Conservation (phyloP, 1,140 invertebrate species). For the Anastrepha obliqua region DNA sequence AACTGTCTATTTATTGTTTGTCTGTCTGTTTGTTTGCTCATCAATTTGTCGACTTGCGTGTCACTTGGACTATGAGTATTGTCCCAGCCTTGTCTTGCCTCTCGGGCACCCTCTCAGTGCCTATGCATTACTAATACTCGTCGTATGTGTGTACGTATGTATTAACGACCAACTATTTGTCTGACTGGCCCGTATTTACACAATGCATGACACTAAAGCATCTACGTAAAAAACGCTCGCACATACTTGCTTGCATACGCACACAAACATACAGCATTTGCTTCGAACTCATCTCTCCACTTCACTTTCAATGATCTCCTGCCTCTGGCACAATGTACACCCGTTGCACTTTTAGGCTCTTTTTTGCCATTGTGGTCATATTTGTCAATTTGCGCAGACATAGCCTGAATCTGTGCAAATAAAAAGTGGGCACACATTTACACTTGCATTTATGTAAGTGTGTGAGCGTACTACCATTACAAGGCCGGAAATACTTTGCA, state of each 20-base stretch:
- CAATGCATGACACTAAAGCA: constrained; percentile 44
- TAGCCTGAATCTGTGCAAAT: constrained; percentile 36
- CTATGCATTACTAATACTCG: neutral
- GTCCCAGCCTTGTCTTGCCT: neutral
- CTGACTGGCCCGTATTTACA: constrained; percentile 45
- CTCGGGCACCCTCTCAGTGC: neutral
- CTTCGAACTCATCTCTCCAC: neutral
- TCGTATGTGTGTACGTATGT: neutral
- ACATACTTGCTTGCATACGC: neutral
- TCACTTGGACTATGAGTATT: neutral
- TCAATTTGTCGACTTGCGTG: constrained; percentile 52
- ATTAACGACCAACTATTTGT: constrained; percentile 38
- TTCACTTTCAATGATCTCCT: constrained; percentile 17
- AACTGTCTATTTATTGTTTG: constrained; percentile 8
- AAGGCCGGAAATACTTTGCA: neutral
- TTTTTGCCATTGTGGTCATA: constrained; percentile 28
- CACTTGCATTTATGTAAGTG: neutral
- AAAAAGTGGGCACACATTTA: constrained; percentile 3
- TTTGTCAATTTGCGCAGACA: constrained; percentile 50
- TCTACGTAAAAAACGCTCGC: neutral
- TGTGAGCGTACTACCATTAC: neutral
- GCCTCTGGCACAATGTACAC: neutral
- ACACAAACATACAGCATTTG: neutral
- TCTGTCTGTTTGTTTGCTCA: constrained; percentile 37
- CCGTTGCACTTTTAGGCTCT: constrained; percentile 2